These are phyloP conservation scores for Trypoxylus dichotomus DNA, from an alignment of 1,140 invertebrate genomes.

Conservation along the genomic window DNA sequence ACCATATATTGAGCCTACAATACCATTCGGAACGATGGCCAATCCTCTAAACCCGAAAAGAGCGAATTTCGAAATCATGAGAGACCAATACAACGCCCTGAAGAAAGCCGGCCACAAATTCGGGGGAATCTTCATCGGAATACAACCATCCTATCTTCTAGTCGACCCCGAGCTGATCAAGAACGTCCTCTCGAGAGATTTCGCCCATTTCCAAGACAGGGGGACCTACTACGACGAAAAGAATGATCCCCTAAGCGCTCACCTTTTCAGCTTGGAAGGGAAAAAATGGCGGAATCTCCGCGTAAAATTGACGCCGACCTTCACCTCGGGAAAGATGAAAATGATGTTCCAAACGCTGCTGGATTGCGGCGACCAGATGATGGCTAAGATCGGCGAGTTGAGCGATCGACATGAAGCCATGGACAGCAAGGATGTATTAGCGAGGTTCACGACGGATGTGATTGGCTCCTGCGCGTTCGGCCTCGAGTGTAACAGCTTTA, in stretches of 20 bases:
- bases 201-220: slow-evolving; percentile 55
- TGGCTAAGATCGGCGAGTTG: slow-evolving; percentile 18
- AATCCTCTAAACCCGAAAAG: slow-evolving; percentile 31
- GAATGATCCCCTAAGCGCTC: slow-evolving; percentile 54
- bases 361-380: slow-evolving; percentile 41
- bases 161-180: slow-evolving; percentile 57
- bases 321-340: slow-evolving; percentile 61
- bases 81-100: slow-evolving; percentile 33
- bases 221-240: slow-evolving; percentile 52
- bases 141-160: slow-evolving; percentile 36
- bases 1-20: slow-evolving; percentile 13
- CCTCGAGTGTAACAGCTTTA: slow-evolving; percentile 47
- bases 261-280: slow-evolving; percentile 55
- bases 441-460: slow-evolving; percentile 44
- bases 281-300: slow-evolving; percentile 56
- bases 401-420: slow-evolving; percentile 34
- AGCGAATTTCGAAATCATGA: slow-evolving; percentile 30
- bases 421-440: slow-evolving; percentile 46
- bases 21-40: slow-evolving; percentile 36
- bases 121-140: slow-evolving; percentile 35
- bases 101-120: slow-evolving; percentile 37
- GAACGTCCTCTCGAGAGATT: slow-evolving; percentile 55
- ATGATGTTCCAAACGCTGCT: slow-evolving; percentile 57
- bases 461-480: slow-evolving; percentile 53
- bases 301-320: slow-evolving; percentile 55